Base-by-base conservation (phyloP, 2,797 vertebrate genomes). In the Sebastes diaconus region DNA sequence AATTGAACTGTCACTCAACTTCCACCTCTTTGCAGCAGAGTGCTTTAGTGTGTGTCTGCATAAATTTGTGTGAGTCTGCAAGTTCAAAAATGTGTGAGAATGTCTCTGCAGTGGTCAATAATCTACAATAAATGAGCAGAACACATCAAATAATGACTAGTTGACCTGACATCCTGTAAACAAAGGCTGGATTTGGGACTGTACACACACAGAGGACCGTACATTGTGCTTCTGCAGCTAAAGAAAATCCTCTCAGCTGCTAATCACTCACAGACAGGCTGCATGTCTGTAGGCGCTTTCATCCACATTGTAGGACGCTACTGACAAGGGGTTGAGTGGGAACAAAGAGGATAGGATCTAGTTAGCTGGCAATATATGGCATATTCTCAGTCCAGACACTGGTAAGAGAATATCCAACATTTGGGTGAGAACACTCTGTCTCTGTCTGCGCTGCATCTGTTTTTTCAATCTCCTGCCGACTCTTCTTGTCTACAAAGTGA, bases 1-100 rank as follows among this genome's bases (percentile, higher is more conserved):
- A 87, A 93, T 88, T 92, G 81, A 87, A 88, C 86, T 93, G 91
- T 90, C 87, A 90, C 68, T 91, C 87, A 88, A 46, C 69, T 63
- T 81, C 64, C 70, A 84, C 76, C 80, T 84, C 78, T 74, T 73
- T 77, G 67, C 70, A 79, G 81, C 18, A 50, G 64, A 77, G 30
- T 65, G 60, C 77, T 68, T 75, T 32, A 25, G 52, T 61, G 18
- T 39, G 54, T 52, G 42, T 20, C 2, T 50, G 42, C 32, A 68
- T 29, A 34, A 20, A 76, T 72, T 25, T 36, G 6, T 36, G 20
- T 63, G 61, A n/a, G 61, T 22, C 9, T 65, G 30, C 29, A 30
- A 50, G 13, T 77, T 67, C 12, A 73, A 25, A 29, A 69, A 55
- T 29, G 57, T 36, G 27, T 60, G 60, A 60, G 24, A 42, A 30